These are phyloP conservation scores for Manis pentadactyla DNA, from an alignment of 2,797 vertebrate genomes.

Conservation along the genomic window DNA sequence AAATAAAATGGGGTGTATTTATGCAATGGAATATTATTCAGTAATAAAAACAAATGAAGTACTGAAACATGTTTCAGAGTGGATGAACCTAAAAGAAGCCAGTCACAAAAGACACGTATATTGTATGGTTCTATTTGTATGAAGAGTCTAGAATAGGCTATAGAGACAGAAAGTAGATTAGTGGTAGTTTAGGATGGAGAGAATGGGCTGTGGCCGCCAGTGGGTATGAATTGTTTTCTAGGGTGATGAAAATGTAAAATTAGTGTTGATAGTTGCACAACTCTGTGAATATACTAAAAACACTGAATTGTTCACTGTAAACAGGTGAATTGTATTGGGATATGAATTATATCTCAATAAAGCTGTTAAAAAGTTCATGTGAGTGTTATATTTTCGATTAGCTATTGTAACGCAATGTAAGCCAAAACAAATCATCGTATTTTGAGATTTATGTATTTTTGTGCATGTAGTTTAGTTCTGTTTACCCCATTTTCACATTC, in stretches of 20 bases:
- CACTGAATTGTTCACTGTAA: not conserved
- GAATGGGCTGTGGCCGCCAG: not conserved
- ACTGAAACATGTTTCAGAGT: not conserved
- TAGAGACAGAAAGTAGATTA: not conserved
- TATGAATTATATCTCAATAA: conserved; percentile 11
- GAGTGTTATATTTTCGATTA: not conserved
- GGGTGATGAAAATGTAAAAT: conserved; percentile 16
- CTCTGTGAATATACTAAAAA: not conserved
- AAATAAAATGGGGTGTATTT: conserved; percentile 1
- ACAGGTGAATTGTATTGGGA: not conserved
- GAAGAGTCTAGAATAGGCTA: not conserved
- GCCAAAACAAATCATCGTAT: not conserved
- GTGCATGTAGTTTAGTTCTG: not conserved
- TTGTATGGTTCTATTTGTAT: not conserved
- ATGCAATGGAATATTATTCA: not conserved
- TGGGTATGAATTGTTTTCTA: not conserved
- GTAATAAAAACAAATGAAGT: conserved; percentile 17
- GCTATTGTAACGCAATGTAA: not conserved
- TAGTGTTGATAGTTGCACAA: conserved; percentile 11
- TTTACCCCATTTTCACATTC: not conserved
- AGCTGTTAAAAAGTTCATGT: conserved; percentile 10
- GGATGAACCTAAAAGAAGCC: not conserved
- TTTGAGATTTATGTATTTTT: not conserved
- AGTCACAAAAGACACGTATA: not conserved
- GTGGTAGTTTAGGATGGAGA: not conserved